Percentiles rank a stretch among this genome's conserved stretches.
Evolutionary conservation across 2,113 vertebrate species (phyloP).

Genomic region (Pterocles burchelli): DNA sequence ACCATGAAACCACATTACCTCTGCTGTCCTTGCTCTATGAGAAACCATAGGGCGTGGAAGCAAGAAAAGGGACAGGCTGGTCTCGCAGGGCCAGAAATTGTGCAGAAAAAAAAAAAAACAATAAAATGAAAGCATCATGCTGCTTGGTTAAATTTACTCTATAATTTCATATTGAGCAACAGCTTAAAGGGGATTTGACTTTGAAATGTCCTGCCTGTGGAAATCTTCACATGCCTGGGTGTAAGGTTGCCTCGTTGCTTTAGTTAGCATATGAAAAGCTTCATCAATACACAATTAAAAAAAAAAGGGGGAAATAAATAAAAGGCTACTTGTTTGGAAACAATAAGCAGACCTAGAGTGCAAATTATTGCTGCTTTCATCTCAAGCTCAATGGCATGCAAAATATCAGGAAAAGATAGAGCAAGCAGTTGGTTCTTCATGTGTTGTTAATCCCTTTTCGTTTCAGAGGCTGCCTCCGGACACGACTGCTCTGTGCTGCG

Average conservation of each 20-base stretch:
- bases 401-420: slow-evolving; percentile 59
- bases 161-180: neutral
- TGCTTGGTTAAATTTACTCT: slow-evolving; percentile 28
- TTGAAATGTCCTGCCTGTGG: neutral
- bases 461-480: neutral
- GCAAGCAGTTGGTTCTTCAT: slow-evolving; percentile 69
- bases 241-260: neutral
- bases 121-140: neutral
- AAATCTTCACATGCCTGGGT: neutral
- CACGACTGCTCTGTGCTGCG: neutral
- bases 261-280: slow-evolving; percentile 37
- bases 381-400: slow-evolving; percentile 69
- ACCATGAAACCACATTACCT: slow-evolving; percentile 42
- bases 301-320: neutral
- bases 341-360: slow-evolving; percentile 60
- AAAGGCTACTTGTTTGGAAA: slow-evolving; percentile 48
- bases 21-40: slow-evolving; percentile 42
- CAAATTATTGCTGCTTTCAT: slow-evolving; percentile 68
- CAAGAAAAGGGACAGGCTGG: neutral
- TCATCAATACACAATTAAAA: slow-evolving; percentile 12
- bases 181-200: slow-evolving; percentile 10
- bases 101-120: neutral
- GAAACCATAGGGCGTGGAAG: slow-evolving; percentile 29
- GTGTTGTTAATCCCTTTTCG: slow-evolving; percentile 28
- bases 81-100: neutral